phyloP scores from a whole-genome alignment of 1,140 invertebrate species.

The Heliconius congener region DNA sequence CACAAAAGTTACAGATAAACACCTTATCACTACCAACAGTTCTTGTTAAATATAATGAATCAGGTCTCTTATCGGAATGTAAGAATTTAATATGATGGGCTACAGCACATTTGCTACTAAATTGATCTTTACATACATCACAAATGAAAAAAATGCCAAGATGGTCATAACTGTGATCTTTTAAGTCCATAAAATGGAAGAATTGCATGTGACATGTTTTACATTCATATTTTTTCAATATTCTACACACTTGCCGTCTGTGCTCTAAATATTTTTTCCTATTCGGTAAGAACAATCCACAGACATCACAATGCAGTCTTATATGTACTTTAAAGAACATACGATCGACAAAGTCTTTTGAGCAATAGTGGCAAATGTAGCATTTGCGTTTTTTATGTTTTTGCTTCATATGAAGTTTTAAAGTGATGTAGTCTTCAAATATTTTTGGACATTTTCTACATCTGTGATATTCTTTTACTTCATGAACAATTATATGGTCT shows the following conservation, averaged over 20 bases:
- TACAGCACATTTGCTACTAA: conserved; percentile 57
- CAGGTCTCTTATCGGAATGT: conserved; percentile 52
- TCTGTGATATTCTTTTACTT: conserved; percentile 63
- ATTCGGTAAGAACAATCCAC: conserved; percentile 51
- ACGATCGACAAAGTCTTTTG: conserved; percentile 64
- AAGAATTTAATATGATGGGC: conserved; percentile 62
- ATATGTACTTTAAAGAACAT: conserved; percentile 73
- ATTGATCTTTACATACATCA: conserved; percentile 69
- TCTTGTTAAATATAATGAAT: conserved; percentile 43
- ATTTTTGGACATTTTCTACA: conserved; percentile 68
- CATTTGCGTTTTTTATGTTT: conserved; percentile 69
- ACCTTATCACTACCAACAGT: conserved; percentile 43
- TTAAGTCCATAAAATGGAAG: conserved; percentile 62
- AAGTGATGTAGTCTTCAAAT: conserved; percentile 55
- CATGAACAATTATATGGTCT: conserved; percentile 63
- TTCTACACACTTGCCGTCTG: conserved; percentile 48
- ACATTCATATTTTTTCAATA: conserved; percentile 56
- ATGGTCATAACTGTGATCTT: conserved; percentile 69
- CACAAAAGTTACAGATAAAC: conserved; percentile 66
- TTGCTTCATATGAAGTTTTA: conserved; percentile 63
- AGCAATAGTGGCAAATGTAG: conserved; percentile 69
- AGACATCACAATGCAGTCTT: conserved; percentile 64
- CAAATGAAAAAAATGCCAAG: conserved; percentile 54
- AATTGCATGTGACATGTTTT: conserved; percentile 54
- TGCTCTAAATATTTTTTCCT: conserved; percentile 55